phyloP scores from a whole-genome alignment of 2,797 vertebrate genomes.

The Hydrophis major region DNA sequence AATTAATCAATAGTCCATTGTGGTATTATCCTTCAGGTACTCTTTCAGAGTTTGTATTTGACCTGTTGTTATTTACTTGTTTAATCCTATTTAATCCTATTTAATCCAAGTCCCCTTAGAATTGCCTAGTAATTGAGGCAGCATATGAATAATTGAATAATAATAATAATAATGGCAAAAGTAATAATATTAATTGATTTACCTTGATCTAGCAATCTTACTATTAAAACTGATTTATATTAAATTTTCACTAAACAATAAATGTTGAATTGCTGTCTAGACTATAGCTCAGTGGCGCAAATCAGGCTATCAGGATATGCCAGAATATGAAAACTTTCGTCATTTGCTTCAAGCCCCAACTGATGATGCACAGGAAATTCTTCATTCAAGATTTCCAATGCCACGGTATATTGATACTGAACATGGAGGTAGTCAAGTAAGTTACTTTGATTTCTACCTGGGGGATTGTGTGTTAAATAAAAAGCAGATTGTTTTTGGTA shows the following conservation, averaged over 20 bases:
- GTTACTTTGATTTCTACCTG: background rate
- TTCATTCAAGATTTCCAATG: slow-evolving; percentile 95
- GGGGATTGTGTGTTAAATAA: background rate
- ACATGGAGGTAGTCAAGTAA: slow-evolving; percentile 95
- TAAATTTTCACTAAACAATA: background rate
- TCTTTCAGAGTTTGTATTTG: background rate
- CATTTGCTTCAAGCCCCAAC: slow-evolving; percentile 92
- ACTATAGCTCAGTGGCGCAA: slow-evolving; percentile 97
- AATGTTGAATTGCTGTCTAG: slow-evolving; percentile 65
- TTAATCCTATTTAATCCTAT: background rate
- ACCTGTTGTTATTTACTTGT: background rate
- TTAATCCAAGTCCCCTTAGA: background rate
- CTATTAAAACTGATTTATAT: background rate
- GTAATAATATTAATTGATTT: background rate
- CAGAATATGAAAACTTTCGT: slow-evolving; percentile 92
- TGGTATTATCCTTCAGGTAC: background rate
- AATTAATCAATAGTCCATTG: background rate
- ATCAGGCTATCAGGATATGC: slow-evolving; percentile 93
- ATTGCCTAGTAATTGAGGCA: background rate
- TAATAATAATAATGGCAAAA: background rate
- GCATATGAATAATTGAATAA: background rate
- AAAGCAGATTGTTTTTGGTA: background rate
- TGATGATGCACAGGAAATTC: slow-evolving; percentile 94
- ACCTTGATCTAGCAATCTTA: background rate
- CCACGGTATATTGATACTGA: slow-evolving; percentile 96